phyloP scores from a whole-genome alignment of 2,888 invertebrate genomes.

The Pemphredon lugubris region DNA sequence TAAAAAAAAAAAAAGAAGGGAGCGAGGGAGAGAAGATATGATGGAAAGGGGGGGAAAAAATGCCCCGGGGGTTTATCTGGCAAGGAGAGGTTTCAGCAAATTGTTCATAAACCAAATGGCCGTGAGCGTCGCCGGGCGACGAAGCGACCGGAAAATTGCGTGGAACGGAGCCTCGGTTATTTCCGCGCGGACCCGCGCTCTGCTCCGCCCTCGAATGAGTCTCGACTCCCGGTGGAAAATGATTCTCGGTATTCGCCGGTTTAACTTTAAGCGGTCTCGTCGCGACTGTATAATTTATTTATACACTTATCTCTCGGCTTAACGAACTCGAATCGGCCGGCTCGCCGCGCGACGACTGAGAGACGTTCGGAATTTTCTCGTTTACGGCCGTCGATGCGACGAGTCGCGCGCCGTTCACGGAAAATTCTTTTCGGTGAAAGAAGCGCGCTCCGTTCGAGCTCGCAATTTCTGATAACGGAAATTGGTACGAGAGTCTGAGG shows the following conservation, averaged over 20 bases:
- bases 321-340: too few species aligned
- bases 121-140: constrained; percentile 26
- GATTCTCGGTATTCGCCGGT: constrained; percentile 34
- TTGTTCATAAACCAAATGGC: constrained; percentile 53
- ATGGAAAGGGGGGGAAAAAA: not conserved
- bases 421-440: constrained; percentile 6
- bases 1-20: constrained; percentile 1
- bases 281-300: not conserved
- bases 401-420: too few species aligned
- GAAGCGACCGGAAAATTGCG: constrained; percentile 47
- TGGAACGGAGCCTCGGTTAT: constrained; percentile 21
- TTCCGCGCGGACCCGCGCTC: constrained; percentile 12
- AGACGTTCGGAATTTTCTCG: too few species aligned
- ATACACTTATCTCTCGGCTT: too few species aligned
- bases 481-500: not conserved
- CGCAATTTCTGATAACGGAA: constrained; percentile 5
- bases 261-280: constrained; percentile 1
- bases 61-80: not conserved
- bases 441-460: not conserved
- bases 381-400: too few species aligned
- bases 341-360: too few species aligned
- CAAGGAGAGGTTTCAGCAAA: constrained; percentile 20
- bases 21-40: not conserved
- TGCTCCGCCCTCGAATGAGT: constrained; percentile 30
- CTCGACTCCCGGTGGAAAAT: constrained; percentile 40